phyloP scores from a whole-genome alignment of 1,140 invertebrate genomes.

The Heliothis virescens region DNA sequence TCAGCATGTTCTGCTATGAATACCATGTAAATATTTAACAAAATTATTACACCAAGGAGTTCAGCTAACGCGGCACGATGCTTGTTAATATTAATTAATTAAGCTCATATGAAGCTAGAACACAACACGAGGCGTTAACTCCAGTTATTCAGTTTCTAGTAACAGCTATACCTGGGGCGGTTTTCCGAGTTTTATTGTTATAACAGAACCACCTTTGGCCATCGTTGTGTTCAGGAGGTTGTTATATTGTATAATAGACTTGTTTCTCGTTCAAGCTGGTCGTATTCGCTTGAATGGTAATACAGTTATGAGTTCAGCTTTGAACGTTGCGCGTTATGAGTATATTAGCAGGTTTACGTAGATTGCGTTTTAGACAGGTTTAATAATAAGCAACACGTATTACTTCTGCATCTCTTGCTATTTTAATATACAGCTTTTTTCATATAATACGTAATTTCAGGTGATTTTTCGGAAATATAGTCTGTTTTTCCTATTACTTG shows the following conservation, averaged over 20 bases:
- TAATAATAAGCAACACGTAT: too few species aligned
- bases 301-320: slow-evolving; percentile 8
- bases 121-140: slow-evolving; percentile 64
- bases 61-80: slow-evolving; percentile 64
- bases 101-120: slow-evolving; percentile 67
- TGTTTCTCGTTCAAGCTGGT: slow-evolving; percentile 23
- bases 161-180: slow-evolving; percentile 47
- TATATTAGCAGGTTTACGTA: too few species aligned
- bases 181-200: slow-evolving; percentile 46
- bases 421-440: too few species aligned
- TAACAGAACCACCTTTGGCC: slow-evolving; percentile 36
- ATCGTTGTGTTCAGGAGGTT: slow-evolving; percentile 28
- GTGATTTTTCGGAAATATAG: too few species aligned
- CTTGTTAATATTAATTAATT: slow-evolving; percentile 79
- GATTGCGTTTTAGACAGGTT: too few species aligned
- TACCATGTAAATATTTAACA: slow-evolving; percentile 66
- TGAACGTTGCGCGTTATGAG: not conserved
- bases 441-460: too few species aligned
- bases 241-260: slow-evolving; percentile 33
- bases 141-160: slow-evolving; percentile 55
- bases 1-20: slow-evolving; percentile 57
- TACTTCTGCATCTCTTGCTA: too few species aligned
- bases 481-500: too few species aligned
- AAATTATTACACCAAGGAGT: slow-evolving; percentile 61
- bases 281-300: slow-evolving; percentile 21